A percentile compares a stretch with the other conserved stretches of the same genome.
Conservation (phyloP, 2,113 vertebrate species). For the Marmota monax region DNA sequence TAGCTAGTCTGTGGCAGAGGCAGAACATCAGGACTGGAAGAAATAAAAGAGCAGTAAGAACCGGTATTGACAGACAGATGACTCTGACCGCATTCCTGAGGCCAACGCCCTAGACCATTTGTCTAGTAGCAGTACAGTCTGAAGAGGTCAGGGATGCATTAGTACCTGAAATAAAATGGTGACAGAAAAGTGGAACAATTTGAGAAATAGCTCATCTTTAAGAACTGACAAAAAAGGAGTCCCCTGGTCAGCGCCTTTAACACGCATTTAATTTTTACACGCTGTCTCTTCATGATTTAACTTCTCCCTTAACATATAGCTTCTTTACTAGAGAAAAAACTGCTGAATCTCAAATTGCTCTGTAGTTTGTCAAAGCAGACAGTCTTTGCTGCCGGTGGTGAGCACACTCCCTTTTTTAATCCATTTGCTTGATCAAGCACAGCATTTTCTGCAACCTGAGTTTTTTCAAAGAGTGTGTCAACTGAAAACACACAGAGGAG, state of each 20-base stretch:
- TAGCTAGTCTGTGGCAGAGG: not conserved
- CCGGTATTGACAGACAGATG: not conserved
- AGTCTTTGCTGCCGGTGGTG: conserved; percentile 46
- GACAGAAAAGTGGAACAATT: not conserved
- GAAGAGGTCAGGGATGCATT: not conserved
- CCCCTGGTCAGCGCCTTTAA: not conserved
- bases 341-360: conserved; percentile 22
- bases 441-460: conserved; percentile 4
- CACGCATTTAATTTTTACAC: not conserved
- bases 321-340: conserved; percentile 62
- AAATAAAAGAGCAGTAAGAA: not conserved
- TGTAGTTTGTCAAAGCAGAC: conserved; percentile 73
- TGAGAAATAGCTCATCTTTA: not conserved
- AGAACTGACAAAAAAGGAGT: not conserved
- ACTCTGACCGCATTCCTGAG: not conserved
- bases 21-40: not conserved
- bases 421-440: not conserved
- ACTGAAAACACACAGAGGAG: not conserved
- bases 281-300: conserved; percentile 1
- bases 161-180: not conserved
- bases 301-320: not conserved
- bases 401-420: conserved; percentile 65
- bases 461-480: not conserved
- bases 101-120: not conserved
- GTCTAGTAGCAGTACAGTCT: not conserved